phyloP scores from a whole-genome alignment of 1,140 invertebrate genomes.

The Stratiolaelaps scimitus region DNA sequence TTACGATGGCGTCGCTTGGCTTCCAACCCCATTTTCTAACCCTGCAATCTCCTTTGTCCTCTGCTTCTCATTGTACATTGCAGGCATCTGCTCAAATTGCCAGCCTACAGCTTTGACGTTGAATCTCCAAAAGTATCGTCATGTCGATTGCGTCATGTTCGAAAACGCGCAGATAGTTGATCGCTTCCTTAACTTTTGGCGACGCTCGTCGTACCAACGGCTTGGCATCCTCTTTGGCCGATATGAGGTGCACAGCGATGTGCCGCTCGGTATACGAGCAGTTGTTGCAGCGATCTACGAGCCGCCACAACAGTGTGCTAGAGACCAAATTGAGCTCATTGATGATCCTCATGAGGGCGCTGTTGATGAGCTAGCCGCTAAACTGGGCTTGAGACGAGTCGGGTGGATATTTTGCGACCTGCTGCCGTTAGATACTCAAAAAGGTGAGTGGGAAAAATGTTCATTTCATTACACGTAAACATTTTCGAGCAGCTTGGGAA shows the following conservation, averaged over 20 bases:
- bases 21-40: too few species aligned
- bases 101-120: slow-evolving; percentile 93
- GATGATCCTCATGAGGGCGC: slow-evolving; percentile 56
- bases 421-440: slow-evolving; percentile 66
- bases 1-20: too few species aligned
- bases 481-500: too few species aligned
- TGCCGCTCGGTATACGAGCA: slow-evolving; percentile 85
- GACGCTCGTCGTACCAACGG: slow-evolving; percentile 80
- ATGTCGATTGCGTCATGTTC: slow-evolving; percentile 95
- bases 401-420: slow-evolving; percentile 99
- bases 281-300: slow-evolving; percentile 93
- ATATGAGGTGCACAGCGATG: slow-evolving; percentile 82
- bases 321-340: slow-evolving; percentile 45
- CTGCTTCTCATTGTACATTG: neutral
- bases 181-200: slow-evolving; percentile 91
- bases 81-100: slow-evolving; percentile 90
- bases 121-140: slow-evolving; percentile 77
- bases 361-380: slow-evolving; percentile 62
- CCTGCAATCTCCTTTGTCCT: too few species aligned
- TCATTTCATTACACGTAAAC: too few species aligned
- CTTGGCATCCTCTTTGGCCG: slow-evolving; percentile 82
- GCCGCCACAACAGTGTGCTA: slow-evolving; percentile 61
- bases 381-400: slow-evolving; percentile 66
- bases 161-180: slow-evolving; percentile 91
- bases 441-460: slow-evolving; percentile 46